phyloP scores from a whole-genome alignment of 2,797 vertebrate species.

The Euphonia xanthogaster region DNA sequence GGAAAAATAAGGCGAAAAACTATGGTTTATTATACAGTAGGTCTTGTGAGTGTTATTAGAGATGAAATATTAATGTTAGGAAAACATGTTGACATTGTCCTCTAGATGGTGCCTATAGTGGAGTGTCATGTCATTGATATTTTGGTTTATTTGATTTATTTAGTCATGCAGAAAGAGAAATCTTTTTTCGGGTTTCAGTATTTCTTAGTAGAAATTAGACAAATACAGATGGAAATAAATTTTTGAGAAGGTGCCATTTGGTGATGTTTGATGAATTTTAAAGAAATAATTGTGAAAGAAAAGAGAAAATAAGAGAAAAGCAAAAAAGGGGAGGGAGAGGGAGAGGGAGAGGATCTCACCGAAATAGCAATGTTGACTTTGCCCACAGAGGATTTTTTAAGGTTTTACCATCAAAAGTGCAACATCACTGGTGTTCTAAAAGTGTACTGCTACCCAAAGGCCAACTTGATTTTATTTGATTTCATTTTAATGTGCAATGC shows the following conservation, averaged over 20 bases:
- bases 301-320: not conserved
- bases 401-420: not conserved
- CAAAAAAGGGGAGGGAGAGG: too few species aligned
- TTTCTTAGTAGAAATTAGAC: not conserved
- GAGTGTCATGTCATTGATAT: slow-evolving; percentile 32
- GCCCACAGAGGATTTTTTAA: not conserved
- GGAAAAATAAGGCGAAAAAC: not conserved
- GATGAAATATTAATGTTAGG: slow-evolving; percentile 55
- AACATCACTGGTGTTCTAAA: not conserved
- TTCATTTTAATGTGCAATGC: not conserved
- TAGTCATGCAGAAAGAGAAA: slow-evolving; percentile 11
- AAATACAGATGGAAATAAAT: not conserved
- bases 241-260: not conserved
- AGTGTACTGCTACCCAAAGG: not conserved
- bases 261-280: not conserved
- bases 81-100: slow-evolving; percentile 30
- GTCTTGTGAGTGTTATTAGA: slow-evolving; percentile 15
- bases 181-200: not conserved
- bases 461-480: not conserved
- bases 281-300: not conserved
- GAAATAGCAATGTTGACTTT: not conserved
- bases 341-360: not conserved
- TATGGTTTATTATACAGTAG: slow-evolving; percentile 12
- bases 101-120: slow-evolving; percentile 5
- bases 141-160: slow-evolving; percentile 37